These are phyloP conservation scores for Deroplatys truncata DNA, from an alignment of 2,888 invertebrate species.

Conservation along the genomic window DNA sequence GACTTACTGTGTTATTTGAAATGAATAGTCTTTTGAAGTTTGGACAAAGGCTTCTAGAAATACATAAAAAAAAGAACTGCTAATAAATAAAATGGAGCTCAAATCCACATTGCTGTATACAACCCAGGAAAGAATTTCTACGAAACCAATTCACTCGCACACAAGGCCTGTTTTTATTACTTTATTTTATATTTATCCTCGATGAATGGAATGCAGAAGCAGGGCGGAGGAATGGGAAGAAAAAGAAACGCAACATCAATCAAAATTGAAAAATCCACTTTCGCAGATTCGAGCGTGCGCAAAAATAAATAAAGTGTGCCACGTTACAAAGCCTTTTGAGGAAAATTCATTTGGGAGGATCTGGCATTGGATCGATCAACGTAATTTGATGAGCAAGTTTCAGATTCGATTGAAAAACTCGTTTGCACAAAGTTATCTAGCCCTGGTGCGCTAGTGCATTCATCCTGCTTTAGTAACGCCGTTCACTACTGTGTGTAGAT, in stretches of 20 bases:
- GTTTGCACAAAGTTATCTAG: background rate
- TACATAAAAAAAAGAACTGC: constrained; percentile 1
- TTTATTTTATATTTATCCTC: background rate
- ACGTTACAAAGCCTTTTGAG: background rate
- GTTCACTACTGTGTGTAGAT: too few relatives aligned
- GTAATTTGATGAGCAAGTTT: constrained; percentile 2
- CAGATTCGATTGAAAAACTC: background rate
- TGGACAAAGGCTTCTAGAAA: background rate
- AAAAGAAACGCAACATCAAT: constrained; percentile 10
- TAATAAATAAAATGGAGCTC: constrained; percentile 6
- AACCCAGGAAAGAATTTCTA: background rate
- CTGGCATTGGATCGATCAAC: background rate
- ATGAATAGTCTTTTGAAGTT: constrained; percentile 9
- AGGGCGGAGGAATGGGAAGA: background rate
- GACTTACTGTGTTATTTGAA: background rate
- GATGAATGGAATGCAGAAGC: background rate
- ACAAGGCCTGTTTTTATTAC: background rate
- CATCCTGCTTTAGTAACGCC: background rate
- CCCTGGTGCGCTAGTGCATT: background rate
- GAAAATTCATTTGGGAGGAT: background rate
- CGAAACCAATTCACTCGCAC: background rate
- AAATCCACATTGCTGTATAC: background rate
- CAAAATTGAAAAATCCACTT: constrained; percentile 12
- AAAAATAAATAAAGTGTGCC: background rate
- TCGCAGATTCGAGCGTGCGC: background rate